Conservation (phyloP, 2,113 vertebrate species). For the Athene cunicularia region DNA sequence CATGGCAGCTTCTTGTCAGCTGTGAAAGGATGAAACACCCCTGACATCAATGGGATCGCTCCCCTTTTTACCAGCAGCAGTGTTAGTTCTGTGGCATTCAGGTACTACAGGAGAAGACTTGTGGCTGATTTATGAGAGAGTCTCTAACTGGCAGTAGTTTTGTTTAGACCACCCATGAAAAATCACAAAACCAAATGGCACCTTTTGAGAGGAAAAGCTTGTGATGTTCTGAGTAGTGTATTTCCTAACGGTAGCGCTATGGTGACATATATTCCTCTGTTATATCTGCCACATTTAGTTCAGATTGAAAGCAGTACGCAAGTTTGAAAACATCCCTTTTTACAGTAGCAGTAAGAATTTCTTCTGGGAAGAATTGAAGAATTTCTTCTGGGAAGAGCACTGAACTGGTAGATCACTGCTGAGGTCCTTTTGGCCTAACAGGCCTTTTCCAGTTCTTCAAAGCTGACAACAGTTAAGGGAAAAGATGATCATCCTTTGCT, state of each 20-base stretch:
- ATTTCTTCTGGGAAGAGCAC: not conserved
- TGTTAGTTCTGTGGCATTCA: not conserved
- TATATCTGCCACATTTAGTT: not conserved
- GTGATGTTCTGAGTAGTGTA: not conserved
- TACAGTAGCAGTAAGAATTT: not conserved
- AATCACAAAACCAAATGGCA: not conserved
- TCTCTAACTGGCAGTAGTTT: not conserved
- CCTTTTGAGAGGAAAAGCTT: not conserved
- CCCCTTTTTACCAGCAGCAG: not conserved
- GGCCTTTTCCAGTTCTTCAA: not conserved
- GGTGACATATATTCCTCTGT: not conserved
- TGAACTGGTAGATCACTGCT: not conserved
- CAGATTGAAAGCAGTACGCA: not conserved
- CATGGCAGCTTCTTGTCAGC: not conserved
- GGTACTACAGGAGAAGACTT: not conserved
- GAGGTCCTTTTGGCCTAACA: not conserved
- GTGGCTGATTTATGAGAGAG: not conserved
- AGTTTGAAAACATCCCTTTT: not conserved
- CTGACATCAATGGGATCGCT: accelerated
- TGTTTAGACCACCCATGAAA: not conserved
- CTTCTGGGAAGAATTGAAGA: too few species aligned
- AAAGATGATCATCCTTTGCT: not conserved
- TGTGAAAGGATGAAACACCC: not conserved
- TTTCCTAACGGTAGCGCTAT: not conserved
- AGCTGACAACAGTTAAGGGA: not conserved